Evolutionary conservation across 2,888 invertebrate genomes (phyloP).

Genomic region (Drosophila macrospina): DNA sequence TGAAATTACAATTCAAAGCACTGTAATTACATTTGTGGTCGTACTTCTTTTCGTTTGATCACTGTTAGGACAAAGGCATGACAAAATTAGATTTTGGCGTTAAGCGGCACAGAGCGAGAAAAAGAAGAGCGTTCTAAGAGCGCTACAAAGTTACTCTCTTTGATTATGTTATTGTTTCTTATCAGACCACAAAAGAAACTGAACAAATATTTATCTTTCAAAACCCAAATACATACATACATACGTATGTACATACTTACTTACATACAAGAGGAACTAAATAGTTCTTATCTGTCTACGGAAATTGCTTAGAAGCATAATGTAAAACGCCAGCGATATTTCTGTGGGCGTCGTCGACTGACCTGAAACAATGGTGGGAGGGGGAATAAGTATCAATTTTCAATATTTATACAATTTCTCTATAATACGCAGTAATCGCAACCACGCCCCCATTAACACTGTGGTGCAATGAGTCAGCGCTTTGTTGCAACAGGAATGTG

Average conservation of each 20-base stretch:
- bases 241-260: too few relatives aligned
- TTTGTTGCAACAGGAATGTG: constrained; percentile 3
- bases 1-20: too few relatives aligned
- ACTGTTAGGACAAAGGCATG: too few relatives aligned
- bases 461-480: constrained; percentile 20
- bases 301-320: constrained; percentile 37
- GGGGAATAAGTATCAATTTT: not conserved
- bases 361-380: not conserved
- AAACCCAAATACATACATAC: constrained; percentile 6
- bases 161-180: not conserved
- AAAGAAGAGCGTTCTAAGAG: not conserved
- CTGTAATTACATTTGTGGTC: too few relatives aligned
- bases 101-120: not conserved
- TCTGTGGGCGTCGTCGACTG: constrained; percentile 39
- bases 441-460: constrained; percentile 5
- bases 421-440: not conserved
- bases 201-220: constrained; percentile 26
- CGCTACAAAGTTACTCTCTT: constrained; percentile 9
- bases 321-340: constrained; percentile 16
- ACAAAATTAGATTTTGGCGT: constrained; percentile 6
- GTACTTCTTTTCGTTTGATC: too few relatives aligned
- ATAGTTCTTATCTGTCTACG: constrained; percentile 43
- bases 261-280: constrained; percentile 7
- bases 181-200: constrained; percentile 13
- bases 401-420: not conserved